Base-by-base conservation (phyloP, 2,797 vertebrate species). In the Neosilurus hyrtlii region DNA sequence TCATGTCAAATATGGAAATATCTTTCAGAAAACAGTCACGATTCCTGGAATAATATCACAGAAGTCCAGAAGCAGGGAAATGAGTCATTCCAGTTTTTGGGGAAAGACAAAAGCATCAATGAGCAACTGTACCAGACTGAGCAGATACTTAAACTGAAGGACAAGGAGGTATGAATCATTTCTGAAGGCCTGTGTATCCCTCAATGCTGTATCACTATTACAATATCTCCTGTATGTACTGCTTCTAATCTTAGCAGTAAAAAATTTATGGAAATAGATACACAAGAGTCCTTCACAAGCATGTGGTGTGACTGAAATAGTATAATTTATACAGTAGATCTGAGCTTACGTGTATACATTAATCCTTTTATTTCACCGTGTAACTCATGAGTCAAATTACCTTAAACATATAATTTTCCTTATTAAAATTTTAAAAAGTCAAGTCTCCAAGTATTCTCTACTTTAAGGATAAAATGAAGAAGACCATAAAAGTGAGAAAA, bases 131-230 rank as follows among this genome's bases (percentile, higher is more conserved):
- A 92, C 88, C 88, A 91, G 88, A 92, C 88, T 86, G 94, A 92
- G 86, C 88, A 94, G 85, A 95, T 93, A 87, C 94, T 96, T 16
- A 84, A 68, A 75, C 89, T 92, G 62, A 96, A 97, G 90, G 95
- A 98, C 87, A 94, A 91, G 0, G 95, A 98, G 96, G 97, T 99
- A 91, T 92, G 91, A 76, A 66, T 87, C 68, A 77, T 67, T 35
- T 82, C 57, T 88, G 66, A 87, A 86, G 73, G 80, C 84, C 82
- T 56, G 9, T 30, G 72, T 72, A 43, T n/a, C 4, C n/a, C 15
- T 78, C n/a, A n/a, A 61, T 1, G 22, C 37, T 49, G 37, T 11
- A 63, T 77, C 22, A 49, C 6, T 77, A 5, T 43, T 20, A 56
- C 15, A 71, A 51, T n/a, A 35, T 16, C 22, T n/a, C 0, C 49